Conservation (phyloP, 2,888 invertebrate genomes). For the Phragmatobia fuliginosa region DNA sequence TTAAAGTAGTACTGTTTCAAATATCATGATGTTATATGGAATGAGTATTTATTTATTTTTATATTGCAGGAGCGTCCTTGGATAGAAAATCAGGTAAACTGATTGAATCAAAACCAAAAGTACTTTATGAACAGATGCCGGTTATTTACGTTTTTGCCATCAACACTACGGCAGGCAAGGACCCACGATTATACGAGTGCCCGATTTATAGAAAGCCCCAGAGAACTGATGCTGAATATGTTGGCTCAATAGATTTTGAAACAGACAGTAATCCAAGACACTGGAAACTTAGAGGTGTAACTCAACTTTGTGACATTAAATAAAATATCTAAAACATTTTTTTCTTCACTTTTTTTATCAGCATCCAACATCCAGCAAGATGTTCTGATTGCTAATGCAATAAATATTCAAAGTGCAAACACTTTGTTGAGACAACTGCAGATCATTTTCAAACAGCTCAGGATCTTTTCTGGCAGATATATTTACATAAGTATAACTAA, state of each 20-base stretch:
- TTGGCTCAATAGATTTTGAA: constrained; percentile 97
- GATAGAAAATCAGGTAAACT: constrained; percentile 95
- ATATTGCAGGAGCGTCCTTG: constrained; percentile 90
- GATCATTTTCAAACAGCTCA: too few relatives aligned
- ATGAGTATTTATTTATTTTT: neutral
- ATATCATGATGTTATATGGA: too few relatives aligned
- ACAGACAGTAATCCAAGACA: constrained; percentile 96
- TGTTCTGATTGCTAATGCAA: too few relatives aligned
- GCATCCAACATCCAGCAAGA: too few relatives aligned
- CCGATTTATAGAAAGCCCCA: constrained; percentile 98
- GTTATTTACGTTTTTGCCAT: constrained; percentile 98
- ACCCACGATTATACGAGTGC: constrained; percentile 96
- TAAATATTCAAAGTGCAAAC: too few relatives aligned
- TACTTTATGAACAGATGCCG: constrained; percentile 98
- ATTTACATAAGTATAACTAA: too few relatives aligned
- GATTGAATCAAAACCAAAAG: constrained; percentile 97
- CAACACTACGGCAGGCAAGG: constrained; percentile 96
- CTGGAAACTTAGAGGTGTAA: constrained; percentile 98
- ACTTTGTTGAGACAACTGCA: too few relatives aligned
- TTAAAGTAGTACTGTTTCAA: too few relatives aligned
- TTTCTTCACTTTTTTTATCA: too few relatives aligned
- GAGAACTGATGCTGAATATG: constrained; percentile 97
- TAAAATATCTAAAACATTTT: constrained; percentile 79
- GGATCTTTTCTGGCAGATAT: too few relatives aligned
- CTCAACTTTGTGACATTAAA: constrained; percentile 98